Conservation (phyloP, 1,140 invertebrate genomes). For the Hesperophylax magnus region DNA sequence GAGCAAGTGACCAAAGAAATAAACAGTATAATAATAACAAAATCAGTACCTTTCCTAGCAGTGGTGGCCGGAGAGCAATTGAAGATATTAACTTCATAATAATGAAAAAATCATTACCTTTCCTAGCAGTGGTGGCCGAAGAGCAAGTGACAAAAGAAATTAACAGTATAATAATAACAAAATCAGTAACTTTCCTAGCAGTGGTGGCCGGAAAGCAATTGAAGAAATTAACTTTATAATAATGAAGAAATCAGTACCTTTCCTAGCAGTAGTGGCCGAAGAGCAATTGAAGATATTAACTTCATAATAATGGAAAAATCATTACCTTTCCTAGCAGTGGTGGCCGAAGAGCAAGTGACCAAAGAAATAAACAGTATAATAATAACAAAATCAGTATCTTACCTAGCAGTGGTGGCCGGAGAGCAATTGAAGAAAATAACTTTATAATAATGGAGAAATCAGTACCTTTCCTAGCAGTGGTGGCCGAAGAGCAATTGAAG, state of each 20-base stretch:
- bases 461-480: slow-evolving; percentile 54
- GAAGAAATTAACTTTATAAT: too few species aligned
- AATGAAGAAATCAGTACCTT: slow-evolving; percentile 25
- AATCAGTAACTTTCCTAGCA: slow-evolving; percentile 45
- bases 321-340: slow-evolving; percentile 54
- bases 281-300: too few species aligned
- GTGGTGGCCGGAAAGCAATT: slow-evolving; percentile 50
- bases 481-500: slow-evolving; percentile 45
- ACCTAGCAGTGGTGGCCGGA: slow-evolving; percentile 56
- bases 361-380: too few species aligned
- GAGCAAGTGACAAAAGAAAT: too few species aligned
- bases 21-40: background rate
- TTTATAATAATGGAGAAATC: background rate
- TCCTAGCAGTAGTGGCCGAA: slow-evolving; percentile 58
- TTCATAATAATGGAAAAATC: background rate
- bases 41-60: slow-evolving; percentile 46
- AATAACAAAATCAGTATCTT: slow-evolving; percentile 26
- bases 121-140: slow-evolving; percentile 56
- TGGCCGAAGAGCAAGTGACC: too few species aligned
- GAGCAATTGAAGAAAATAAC: too few species aligned
- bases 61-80: slow-evolving; percentile 50
- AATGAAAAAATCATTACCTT: slow-evolving; percentile 27
- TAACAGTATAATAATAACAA: background rate
- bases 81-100: too few species aligned
- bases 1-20: too few species aligned